Evolutionary conservation across 2,113 vertebrate genomes (phyloP).

Genomic region (Recurvirostra avosetta): DNA sequence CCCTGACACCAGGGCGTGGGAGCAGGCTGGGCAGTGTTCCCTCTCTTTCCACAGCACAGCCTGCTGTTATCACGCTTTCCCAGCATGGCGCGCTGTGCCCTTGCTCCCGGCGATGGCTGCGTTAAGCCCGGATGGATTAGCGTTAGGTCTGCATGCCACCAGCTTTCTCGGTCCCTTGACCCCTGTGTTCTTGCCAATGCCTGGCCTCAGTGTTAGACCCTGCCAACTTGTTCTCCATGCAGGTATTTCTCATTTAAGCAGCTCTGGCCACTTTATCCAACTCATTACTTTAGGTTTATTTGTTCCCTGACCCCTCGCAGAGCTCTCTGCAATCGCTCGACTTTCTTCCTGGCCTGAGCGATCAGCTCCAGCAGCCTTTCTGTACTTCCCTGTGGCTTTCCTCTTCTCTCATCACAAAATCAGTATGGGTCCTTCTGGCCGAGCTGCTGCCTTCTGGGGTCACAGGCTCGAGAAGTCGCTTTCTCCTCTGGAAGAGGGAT

Average conservation of each 20-base stretch:
- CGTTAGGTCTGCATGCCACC: not conserved
- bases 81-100: not conserved
- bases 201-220: not conserved
- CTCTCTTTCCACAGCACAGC: not conserved
- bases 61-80: not conserved
- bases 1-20: not conserved
- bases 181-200: not conserved
- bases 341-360: accelerated
- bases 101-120: not conserved
- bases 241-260: not conserved
- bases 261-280: not conserved
- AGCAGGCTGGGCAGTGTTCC: not conserved
- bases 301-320: not conserved
- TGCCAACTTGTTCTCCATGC: not conserved
- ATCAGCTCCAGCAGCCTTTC: not conserved
- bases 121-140: not conserved
- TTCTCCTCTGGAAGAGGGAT: not conserved
- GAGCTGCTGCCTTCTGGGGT: not conserved
- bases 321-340: not conserved
- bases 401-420: not conserved
- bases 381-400: not conserved
- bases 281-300: not conserved
- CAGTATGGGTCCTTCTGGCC: not conserved
- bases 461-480: not conserved
- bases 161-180: not conserved